Evolutionary conservation across 2,797 vertebrate genomes (phyloP).

Genomic region (Chromis chromis): DNA sequence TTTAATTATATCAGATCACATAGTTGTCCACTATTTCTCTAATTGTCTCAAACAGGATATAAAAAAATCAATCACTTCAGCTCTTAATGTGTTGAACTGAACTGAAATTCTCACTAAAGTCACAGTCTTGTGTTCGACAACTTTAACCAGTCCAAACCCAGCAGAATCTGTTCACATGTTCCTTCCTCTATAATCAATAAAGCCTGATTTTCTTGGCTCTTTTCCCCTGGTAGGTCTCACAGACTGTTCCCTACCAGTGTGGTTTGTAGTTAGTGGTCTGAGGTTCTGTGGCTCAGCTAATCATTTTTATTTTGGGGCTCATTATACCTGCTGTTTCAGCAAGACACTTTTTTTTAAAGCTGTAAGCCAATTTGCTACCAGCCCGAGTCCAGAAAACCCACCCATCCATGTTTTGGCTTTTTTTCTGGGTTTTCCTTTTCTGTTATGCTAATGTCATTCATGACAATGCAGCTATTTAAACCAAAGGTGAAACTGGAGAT

Average conservation of each 20-base stretch:
- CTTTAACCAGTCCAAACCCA: background rate
- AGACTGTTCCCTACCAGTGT: background rate
- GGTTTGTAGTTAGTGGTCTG: background rate
- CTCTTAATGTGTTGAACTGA: too few species aligned
- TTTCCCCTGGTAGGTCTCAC: background rate
- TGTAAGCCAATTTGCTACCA: slow-evolving; percentile 41
- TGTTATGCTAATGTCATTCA: background rate
- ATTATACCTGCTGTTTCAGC: background rate
- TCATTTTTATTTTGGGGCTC: slow-evolving; percentile 9
- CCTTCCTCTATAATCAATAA: slow-evolving; percentile 23
- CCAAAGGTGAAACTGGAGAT: background rate
- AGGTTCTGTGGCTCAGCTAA: background rate
- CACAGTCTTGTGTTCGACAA: background rate
- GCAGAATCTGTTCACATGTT: background rate
- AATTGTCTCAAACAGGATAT: too few species aligned
- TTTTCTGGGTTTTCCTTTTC: background rate
- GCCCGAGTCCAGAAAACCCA: slow-evolving; percentile 21
- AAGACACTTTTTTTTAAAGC: background rate
- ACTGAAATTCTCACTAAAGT: background rate
- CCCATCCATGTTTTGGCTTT: background rate
- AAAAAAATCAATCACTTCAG: too few species aligned
- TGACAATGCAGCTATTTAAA: background rate
- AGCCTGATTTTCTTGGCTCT: slow-evolving; percentile 24
- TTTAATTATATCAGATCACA: too few species aligned
- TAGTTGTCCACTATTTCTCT: too few species aligned